phyloP scores from a whole-genome alignment of 2,888 invertebrate genomes.

The Conops quadrifasciatus region DNA sequence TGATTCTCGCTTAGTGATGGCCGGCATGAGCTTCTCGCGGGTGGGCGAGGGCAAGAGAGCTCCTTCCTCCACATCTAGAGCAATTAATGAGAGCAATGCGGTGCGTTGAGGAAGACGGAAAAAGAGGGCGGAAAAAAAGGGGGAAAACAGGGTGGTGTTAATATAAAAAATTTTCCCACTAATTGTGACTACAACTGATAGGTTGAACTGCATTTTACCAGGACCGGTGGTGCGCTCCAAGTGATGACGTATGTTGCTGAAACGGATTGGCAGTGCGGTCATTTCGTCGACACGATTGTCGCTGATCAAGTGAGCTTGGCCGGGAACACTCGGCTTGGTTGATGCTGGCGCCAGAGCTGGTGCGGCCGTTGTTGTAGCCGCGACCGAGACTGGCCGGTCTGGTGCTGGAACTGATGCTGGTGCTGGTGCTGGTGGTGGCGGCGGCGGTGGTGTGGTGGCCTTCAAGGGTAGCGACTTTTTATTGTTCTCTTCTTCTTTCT shows the following conservation, averaged over 20 bases:
- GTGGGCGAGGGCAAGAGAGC: constrained; percentile 75
- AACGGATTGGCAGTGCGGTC: constrained; percentile 63
- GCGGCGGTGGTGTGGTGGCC: constrained; percentile 59
- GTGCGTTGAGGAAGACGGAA: background rate
- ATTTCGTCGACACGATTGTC: constrained; percentile 64
- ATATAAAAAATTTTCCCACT: background rate
- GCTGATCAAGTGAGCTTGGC: constrained; percentile 71
- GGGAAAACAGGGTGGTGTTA: background rate
- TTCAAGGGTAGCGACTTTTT: constrained; percentile 78
- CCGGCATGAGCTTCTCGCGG: constrained; percentile 76
- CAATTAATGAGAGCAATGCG: background rate
- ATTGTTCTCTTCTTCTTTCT: constrained; percentile 85
- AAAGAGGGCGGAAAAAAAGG: constrained; percentile 11
- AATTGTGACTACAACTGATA: constrained; percentile 10
- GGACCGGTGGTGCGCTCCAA: constrained; percentile 76
- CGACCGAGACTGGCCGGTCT: no score
- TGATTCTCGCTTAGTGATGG: constrained; percentile 67
- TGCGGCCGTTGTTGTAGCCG: no score
- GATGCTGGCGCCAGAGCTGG: constrained; percentile 43
- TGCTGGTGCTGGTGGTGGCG: constrained; percentile 34
- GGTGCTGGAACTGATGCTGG: constrained; percentile 32
- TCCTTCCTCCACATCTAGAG: constrained; percentile 70
- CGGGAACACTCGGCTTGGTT: constrained; percentile 66
- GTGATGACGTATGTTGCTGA: constrained; percentile 75
- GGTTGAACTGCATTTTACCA: constrained; percentile 64